Percentiles rank a stretch among this genome's conserved stretches.
Conservation (phyloP, 2,888 invertebrate species). For the Cheilosia urbana region DNA sequence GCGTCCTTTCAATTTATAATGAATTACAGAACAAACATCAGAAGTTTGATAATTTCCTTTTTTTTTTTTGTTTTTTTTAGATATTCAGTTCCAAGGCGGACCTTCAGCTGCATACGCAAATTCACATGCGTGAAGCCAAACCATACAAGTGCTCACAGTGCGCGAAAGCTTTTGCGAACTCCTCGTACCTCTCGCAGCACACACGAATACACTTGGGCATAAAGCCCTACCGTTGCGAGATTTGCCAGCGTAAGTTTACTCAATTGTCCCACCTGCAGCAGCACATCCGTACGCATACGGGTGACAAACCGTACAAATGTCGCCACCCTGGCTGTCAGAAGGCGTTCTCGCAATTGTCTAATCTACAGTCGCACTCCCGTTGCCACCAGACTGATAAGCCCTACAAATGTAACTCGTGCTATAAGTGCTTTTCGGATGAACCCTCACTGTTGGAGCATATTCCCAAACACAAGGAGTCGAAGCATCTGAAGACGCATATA, state of each 20-base stretch:
- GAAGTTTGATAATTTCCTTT: constrained; percentile 78
- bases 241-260: constrained; percentile 99
- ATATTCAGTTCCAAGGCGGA: constrained; percentile 99
- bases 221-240: constrained; percentile 99
- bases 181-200: constrained; percentile 99
- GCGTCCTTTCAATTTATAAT: constrained; percentile 17
- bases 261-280: constrained; percentile 99
- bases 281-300: constrained; percentile 99
- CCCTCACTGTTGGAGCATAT: constrained; percentile 98
- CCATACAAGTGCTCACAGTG: constrained; percentile 99
- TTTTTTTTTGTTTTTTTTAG: constrained; percentile 86
- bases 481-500: constrained; percentile 99
- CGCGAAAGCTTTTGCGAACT: constrained; percentile 99
- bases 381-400: constrained; percentile 99
- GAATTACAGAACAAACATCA: neutral
- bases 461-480: constrained; percentile 99
- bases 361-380: constrained; percentile 99
- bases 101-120: constrained; percentile 97
- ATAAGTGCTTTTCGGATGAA: constrained; percentile 99
- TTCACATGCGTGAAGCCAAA: constrained; percentile 99
- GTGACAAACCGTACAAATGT: constrained; percentile 99
- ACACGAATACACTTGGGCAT: constrained; percentile 99
- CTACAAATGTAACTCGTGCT: constrained; percentile 99
- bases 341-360: constrained; percentile 99
- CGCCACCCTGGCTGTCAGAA: constrained; percentile 98